Conservation (phyloP, 2,113 vertebrate species). For the Gymnarchus niloticus region DNA sequence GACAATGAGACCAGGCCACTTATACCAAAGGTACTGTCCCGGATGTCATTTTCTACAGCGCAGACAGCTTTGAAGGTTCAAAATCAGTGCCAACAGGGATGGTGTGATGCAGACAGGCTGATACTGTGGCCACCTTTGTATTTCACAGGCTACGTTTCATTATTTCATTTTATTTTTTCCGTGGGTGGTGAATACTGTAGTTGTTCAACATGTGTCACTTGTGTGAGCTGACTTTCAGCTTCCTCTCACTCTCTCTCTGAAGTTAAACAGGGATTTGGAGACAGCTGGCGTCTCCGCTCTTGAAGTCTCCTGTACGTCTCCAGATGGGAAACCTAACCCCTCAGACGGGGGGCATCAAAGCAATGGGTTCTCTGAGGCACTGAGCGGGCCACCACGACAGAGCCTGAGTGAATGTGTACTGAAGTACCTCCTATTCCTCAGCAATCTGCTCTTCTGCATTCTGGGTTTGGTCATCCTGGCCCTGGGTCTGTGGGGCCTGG, state of each 20-base stretch:
- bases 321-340: constrained; percentile 22
- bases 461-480: constrained; percentile 65
- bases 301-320: constrained; percentile 21
- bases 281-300: constrained; percentile 21
- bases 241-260: constrained; percentile 28
- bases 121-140: not conserved
- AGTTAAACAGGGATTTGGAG: constrained; percentile 35
- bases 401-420: constrained; percentile 55
- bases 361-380: not conserved
- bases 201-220: too few species aligned
- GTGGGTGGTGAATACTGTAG: not conserved
- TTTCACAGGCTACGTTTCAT: not conserved
- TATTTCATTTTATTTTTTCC: not conserved
- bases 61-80: not conserved
- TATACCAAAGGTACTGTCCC: constrained; percentile 69
- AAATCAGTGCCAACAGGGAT: not conserved
- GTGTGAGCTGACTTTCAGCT: not conserved
- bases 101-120: not conserved
- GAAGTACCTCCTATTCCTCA: constrained; percentile 66
- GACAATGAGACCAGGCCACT: constrained; percentile 64
- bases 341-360: not conserved
- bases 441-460: constrained; percentile 74
- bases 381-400: not conserved
- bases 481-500: constrained; percentile 79
- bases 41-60: not conserved